These are phyloP conservation scores for Rhinophrynus dorsalis DNA, from an alignment of 2,797 vertebrate genomes.

Conservation along the genomic window DNA sequence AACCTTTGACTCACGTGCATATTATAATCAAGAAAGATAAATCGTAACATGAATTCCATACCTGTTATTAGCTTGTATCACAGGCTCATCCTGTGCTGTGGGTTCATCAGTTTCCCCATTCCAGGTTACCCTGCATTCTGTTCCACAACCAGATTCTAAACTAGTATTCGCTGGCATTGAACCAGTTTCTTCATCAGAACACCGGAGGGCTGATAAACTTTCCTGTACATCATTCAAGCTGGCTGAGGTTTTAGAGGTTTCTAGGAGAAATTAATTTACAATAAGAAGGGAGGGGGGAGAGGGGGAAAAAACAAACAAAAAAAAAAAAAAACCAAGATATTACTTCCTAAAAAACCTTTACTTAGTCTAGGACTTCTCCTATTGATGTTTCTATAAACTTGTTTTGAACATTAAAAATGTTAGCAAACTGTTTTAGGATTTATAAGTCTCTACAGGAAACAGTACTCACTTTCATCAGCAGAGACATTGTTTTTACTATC, in stretches of 20 bases:
- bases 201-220: not conserved
- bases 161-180: not conserved
- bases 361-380: too few species aligned
- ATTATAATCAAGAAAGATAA: too few species aligned
- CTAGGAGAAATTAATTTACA: not conserved
- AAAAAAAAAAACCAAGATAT: not conserved
- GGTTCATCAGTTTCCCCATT: constrained; percentile 17
- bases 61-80: constrained; percentile 11
- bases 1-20: too few species aligned
- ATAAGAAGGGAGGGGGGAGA: not conserved
- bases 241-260: constrained; percentile 30
- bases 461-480: constrained; percentile 29
- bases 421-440: too few species aligned
- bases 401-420: not conserved
- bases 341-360: too few species aligned
- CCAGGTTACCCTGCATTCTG: not conserved
- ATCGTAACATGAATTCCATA: too few species aligned
- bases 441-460: not conserved
- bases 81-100: not conserved
- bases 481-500: not conserved
- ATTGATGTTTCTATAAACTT: too few species aligned
- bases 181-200: constrained; percentile 15
- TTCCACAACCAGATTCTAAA: not conserved
- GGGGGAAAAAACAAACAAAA: too few species aligned
- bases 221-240: not conserved